Conservation (phyloP, 2,113 vertebrate species). For the zebrafish (Danio rerio) region GRCz12tu NC_133189.1:1011001-1011500, state of each 20-base stretch:
- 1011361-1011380: neutral
- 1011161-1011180: neutral
- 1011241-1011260: neutral
- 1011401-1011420: too few relatives aligned
- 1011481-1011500: too few relatives aligned
- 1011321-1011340: neutral
- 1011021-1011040: constrained; percentile 11
- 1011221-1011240: neutral
- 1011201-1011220: neutral
- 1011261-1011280: neutral
- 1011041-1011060: constrained; percentile 13
- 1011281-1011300: neutral
- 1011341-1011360: neutral
- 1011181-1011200: neutral
- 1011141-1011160: neutral
- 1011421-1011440: neutral
- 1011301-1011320: neutral
- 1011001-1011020: neutral
- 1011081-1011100: neutral
- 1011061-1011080: constrained; percentile 9
- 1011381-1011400: neutral
- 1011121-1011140: neutral
- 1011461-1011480: neutral
- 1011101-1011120: neutral
- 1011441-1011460: neutral